These are phyloP conservation scores for Ethmia dodecea DNA, from an alignment of 2,888 invertebrate genomes.

Conservation along the genomic window DNA sequence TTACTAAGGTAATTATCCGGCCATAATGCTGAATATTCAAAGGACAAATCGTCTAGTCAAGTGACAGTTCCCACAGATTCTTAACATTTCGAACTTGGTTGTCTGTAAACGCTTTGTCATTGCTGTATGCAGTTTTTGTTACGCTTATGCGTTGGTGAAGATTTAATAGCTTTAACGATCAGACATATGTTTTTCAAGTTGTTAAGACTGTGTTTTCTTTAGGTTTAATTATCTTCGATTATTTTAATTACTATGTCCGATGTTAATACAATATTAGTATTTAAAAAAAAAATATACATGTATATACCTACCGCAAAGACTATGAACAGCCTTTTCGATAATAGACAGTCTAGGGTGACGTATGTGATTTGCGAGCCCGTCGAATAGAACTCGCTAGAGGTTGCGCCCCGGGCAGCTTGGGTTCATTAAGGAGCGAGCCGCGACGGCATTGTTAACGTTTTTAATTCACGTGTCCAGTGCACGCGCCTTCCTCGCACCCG, in stretches of 20 bases:
- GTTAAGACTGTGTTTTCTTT: no score
- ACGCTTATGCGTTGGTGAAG: no score
- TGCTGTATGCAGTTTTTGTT: no score
- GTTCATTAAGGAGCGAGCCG: slow-evolving; percentile 68
- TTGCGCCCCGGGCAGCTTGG: slow-evolving; percentile 23
- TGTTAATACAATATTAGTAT: no score
- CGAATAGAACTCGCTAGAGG: slow-evolving; percentile 21
- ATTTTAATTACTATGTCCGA: no score
- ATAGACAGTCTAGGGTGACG: no score
- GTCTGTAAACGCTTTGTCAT: slow-evolving; percentile 21
- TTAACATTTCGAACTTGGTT: slow-evolving; percentile 13
- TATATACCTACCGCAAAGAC: no score
- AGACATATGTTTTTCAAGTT: no score
- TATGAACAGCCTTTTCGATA: no score
- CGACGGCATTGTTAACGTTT: slow-evolving; percentile 70
- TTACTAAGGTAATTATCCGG: slow-evolving; percentile 66
- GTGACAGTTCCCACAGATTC: slow-evolving; percentile 45
- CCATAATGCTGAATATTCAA: slow-evolving; percentile 60
- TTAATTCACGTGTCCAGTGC: slow-evolving; percentile 75
- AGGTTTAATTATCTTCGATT: no score
- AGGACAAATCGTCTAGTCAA: slow-evolving; percentile 54
- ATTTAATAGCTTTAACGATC: no score
- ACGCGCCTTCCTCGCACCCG: slow-evolving; percentile 52
- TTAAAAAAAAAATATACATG: no score
- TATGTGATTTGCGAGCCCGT: slow-evolving; percentile 27